Conservation (phyloP, 2,797 vertebrate species). For the Artibeus lituratus region DNA sequence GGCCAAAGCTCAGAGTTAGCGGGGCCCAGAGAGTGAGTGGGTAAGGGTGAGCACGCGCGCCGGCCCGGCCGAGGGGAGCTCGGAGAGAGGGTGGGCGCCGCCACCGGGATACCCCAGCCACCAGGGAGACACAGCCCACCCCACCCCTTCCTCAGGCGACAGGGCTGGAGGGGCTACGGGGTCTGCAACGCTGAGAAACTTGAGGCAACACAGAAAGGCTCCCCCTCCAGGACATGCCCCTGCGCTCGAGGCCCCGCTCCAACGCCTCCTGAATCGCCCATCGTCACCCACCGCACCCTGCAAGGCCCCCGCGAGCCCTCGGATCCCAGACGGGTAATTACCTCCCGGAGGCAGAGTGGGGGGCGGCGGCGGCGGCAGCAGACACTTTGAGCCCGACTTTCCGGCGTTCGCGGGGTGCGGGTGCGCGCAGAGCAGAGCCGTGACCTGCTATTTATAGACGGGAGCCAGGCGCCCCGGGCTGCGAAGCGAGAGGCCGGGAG, state of each 20-base stretch:
- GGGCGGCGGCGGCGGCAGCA: constrained; percentile 38
- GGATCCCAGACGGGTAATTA: constrained; percentile 42
- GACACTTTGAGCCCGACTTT: constrained; percentile 74
- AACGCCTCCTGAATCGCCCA: background rate
- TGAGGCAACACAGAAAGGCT: constrained; percentile 17
- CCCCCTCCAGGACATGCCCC: background rate
- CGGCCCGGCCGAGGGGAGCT: background rate
- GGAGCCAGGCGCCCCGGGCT: constrained; percentile 62
- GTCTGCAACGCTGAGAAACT: constrained; percentile 47
- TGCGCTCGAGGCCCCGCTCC: background rate
- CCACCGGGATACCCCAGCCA: background rate
- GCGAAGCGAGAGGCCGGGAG: background rate
- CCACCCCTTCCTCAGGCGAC: background rate
- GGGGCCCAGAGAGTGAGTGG: background rate
- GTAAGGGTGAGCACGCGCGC: background rate
- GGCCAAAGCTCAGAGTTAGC: background rate
- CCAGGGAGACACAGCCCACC: background rate
- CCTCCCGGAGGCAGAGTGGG: constrained; percentile 56
- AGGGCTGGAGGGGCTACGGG: background rate
- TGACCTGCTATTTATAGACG: constrained; percentile 82
- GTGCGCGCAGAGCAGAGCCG: constrained; percentile 45
- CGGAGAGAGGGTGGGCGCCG: background rate
- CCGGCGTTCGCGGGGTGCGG: constrained; percentile 30
- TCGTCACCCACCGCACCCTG: background rate
- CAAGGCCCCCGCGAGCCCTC: background rate